These are phyloP conservation scores for Podarcis siculus DNA, from an alignment of 2,797 vertebrate genomes.

Conservation along the genomic window DNA sequence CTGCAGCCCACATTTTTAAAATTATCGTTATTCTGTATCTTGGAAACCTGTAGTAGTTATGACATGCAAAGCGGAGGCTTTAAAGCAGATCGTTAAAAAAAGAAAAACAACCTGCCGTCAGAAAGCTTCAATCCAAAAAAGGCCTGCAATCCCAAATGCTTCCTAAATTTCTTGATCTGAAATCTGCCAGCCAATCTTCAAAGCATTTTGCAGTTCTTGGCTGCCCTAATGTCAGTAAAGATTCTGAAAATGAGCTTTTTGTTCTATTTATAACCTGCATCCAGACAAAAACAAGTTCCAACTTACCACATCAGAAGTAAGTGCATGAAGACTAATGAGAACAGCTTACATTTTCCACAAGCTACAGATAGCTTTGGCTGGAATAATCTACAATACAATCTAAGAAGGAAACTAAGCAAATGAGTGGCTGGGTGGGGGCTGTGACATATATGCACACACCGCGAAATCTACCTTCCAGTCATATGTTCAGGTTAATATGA, in stretches of 20 bases:
- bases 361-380: neutral
- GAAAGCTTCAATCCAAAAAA: neutral
- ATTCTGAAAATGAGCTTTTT: neutral
- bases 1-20: neutral
- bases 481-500: neutral
- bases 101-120: neutral
- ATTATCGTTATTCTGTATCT: neutral
- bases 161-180: neutral
- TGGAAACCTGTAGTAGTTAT: neutral
- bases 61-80: neutral
- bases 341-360: neutral
- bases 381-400: neutral
- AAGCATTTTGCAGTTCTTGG: neutral
- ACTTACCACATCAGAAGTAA: neutral
- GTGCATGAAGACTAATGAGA: neutral
- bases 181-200: neutral
- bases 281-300: conserved; percentile 25
- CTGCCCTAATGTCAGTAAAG: neutral
- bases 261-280: neutral
- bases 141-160: neutral
- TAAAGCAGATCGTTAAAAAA: neutral
- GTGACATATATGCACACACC: neutral
- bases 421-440: neutral
- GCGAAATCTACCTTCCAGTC: neutral
- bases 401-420: neutral